Percentiles rank a stretch among this genome's conserved stretches.
These are phyloP conservation scores for Drosophila serrata DNA, from an alignment of 1,140 invertebrate species.

Conservation along the genomic window DNA sequence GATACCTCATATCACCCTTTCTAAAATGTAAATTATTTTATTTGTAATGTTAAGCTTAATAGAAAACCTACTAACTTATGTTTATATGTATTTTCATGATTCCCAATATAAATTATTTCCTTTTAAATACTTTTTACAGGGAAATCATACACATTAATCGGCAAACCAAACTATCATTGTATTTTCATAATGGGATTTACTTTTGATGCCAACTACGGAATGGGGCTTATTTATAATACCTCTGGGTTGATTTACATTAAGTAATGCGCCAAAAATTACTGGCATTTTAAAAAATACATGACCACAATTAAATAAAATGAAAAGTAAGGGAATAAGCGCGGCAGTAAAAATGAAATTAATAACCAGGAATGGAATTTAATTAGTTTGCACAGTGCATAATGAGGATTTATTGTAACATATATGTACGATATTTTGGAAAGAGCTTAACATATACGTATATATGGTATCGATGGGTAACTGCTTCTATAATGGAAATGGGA, in stretches of 20 bases:
- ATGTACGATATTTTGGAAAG: conserved; percentile 2
- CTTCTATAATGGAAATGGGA: conserved; percentile 3
- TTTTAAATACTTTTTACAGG: not conserved
- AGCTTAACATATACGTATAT: conserved; percentile 3
- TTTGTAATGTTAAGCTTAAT: not conserved
- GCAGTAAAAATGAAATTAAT: conserved; percentile 32
- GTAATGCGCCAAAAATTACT: conserved; percentile 61
- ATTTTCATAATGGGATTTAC: conserved; percentile 44
- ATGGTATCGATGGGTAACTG: not conserved
- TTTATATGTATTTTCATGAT: not conserved
- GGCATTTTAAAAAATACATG: conserved; percentile 62
- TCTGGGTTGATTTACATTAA: conserved; percentile 61
- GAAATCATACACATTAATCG: conserved; percentile 17
- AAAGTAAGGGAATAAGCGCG: conserved; percentile 5
- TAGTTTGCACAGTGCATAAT: conserved; percentile 27
- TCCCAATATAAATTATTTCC: too few species aligned
- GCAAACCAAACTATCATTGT: conserved; percentile 28
- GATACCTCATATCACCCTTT: not conserved
- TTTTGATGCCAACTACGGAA: conserved; percentile 38
- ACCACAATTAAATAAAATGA: conserved; percentile 50
- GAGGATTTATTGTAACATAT: conserved; percentile 5
- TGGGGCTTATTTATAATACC: conserved; percentile 40
- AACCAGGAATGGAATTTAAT: conserved; percentile 45
- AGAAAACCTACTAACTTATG: not conserved
- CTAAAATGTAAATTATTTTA: not conserved